phyloP scores from a whole-genome alignment of 30 jellyfish, hydroid and myxozoan genomes.

The Calvadosia cruxmelitensis region DNA sequence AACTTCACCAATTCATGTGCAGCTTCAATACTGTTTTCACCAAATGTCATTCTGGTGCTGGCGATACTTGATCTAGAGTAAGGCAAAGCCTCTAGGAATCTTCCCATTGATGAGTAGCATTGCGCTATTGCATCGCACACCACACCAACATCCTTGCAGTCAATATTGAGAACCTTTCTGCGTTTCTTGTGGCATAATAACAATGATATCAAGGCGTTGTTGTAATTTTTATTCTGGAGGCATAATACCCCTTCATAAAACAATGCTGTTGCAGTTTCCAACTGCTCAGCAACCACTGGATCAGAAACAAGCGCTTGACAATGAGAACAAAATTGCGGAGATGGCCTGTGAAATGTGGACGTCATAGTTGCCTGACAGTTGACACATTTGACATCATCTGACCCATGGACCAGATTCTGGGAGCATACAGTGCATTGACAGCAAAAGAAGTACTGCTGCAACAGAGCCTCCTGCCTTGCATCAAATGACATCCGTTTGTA shows the following conservation, averaged over 20 bases:
- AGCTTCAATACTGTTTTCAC: slow-evolving; percentile 62
- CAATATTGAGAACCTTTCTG: slow-evolving; percentile 14
- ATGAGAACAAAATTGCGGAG: too few species aligned
- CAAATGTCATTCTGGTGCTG: slow-evolving; percentile 17
- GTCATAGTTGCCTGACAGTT: slow-evolving; percentile 17
- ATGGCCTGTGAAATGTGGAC: too few species aligned
- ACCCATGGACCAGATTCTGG: slow-evolving; percentile 1
- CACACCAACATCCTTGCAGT: slow-evolving; percentile 20
- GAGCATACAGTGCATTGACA: slow-evolving; percentile 54
- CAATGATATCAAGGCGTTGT: slow-evolving; percentile 9
- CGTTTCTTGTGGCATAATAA: slow-evolving; percentile 20
- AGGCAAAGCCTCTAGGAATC: slow-evolving; percentile 15
- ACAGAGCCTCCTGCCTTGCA: slow-evolving; percentile 31
- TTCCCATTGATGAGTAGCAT: slow-evolving; percentile 31
- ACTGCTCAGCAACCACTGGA: too few species aligned
- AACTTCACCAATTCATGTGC: slow-evolving; percentile 51
- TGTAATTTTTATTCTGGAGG: neutral
- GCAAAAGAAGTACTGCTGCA: slow-evolving; percentile 37
- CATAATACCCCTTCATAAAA: neutral
- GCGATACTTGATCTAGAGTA: slow-evolving; percentile 35
- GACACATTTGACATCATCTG: slow-evolving; percentile 6
- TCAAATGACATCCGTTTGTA: slow-evolving; percentile 35
- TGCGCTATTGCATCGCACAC: slow-evolving; percentile 48
- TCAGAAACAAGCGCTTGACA: too few species aligned
- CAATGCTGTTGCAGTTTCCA: neutral